Conservation (phyloP, 2,113 vertebrate species). For the Trinectes maculatus region DNA sequence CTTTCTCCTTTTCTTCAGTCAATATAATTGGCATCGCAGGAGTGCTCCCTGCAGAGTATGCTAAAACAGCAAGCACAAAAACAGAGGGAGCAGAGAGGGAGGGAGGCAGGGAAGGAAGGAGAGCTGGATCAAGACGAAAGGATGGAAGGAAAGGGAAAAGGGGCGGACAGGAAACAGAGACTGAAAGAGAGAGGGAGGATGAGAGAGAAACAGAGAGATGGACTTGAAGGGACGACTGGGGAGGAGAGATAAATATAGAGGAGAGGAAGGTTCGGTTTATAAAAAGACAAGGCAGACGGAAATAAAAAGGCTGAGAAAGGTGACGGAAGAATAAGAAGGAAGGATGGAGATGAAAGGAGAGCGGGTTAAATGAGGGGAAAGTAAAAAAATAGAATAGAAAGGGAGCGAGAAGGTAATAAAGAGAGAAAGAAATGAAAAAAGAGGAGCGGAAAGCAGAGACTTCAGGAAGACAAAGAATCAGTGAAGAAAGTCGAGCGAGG, state of each 20-base stretch:
- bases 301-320: neutral
- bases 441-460: neutral
- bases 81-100: conserved; percentile 52
- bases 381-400: neutral
- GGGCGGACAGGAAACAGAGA: conserved; percentile 44
- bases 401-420: neutral
- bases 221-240: conserved; percentile 41
- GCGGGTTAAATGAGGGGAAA: neutral
- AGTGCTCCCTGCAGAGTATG: conserved; percentile 80
- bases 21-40: conserved; percentile 83
- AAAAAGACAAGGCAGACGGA: neutral
- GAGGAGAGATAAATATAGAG: conserved; percentile 41
- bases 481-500: neutral
- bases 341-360: neutral
- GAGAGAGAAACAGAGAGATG: conserved; percentile 18
- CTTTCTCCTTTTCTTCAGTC: conserved; percentile 75
- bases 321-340: neutral
- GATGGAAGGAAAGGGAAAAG: conserved; percentile 26
- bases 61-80: conserved; percentile 77
- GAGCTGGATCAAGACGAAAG: conserved; percentile 50
- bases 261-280: neutral
- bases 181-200: conserved; percentile 23
- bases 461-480: neutral
- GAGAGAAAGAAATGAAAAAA: neutral
- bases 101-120: conserved; percentile 48